Evolutionary conservation across 2,797 vertebrate species (phyloP).

Genomic region (Melanotaenia parkinsoni): DNA sequence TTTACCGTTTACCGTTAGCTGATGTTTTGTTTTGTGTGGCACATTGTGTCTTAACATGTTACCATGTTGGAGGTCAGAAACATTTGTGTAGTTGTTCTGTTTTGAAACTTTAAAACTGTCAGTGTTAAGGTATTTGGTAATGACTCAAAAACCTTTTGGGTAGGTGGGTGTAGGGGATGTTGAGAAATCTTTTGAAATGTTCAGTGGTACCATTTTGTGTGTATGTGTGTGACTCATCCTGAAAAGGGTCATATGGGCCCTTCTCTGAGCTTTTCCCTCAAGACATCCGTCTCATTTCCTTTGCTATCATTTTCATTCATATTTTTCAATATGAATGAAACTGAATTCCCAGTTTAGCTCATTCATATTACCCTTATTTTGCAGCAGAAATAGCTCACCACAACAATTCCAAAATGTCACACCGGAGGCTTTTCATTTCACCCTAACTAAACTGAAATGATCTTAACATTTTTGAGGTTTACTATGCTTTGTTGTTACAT

Average conservation of each 20-base stretch:
- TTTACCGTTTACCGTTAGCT: no score
- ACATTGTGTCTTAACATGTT: neutral
- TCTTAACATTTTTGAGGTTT: neutral
- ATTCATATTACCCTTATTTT: neutral
- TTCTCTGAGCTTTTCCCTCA: conserved; percentile 14
- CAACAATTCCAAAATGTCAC: neutral
- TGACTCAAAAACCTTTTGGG: conserved; percentile 25
- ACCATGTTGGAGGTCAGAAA: neutral
- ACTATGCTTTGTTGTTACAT: neutral
- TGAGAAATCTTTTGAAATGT: conserved; percentile 10
- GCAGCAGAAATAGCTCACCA: neutral
- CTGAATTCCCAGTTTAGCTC: conserved; percentile 13
- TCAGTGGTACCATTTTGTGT: conserved; percentile 3
- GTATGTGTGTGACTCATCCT: conserved; percentile 53
- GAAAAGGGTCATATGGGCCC: conserved; percentile 51
- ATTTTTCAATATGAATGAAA: conserved; percentile 34
- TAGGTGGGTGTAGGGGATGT: conserved; percentile 21
- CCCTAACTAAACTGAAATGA: neutral
- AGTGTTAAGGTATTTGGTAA: conserved; percentile 1
- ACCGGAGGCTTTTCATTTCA: neutral
- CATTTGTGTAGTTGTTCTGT: conserved; percentile 3
- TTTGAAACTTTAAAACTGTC: conserved; percentile 10
- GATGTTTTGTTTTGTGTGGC: no score
- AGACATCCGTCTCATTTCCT: conserved; percentile 33
- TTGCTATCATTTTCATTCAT: conserved; percentile 50